Base-by-base conservation (phyloP, 1,140 invertebrate species). In the Heliconius nattereri region DNA sequence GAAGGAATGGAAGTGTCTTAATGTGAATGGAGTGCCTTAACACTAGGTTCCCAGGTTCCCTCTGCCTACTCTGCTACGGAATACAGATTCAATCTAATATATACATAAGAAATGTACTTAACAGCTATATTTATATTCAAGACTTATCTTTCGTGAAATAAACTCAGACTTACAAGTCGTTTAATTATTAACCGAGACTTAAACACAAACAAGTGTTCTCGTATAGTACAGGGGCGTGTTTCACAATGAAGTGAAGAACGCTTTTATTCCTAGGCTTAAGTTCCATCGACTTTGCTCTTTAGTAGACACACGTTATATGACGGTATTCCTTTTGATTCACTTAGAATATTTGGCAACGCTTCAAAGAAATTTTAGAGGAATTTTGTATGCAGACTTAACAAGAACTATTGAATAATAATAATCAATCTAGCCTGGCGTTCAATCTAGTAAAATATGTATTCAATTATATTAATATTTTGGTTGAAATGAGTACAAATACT, bases 161-260 rank as follows among this genome's bases (percentile, higher is more conserved):
- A 57, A 35, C 52, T 57, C 13, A 23, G 11, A 9, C 49, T 57
- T 45, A 75, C 32, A 57, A 52, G 19, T 52, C n/a, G 54, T 20
- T 75, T 75, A 35, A 75, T 75, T 75, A 75, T 75, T 75, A 57
- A 35, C 52, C 26, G 60, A 57, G 73, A 19, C 73, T 54, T 74
- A 60, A 75, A 60, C 11, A 66, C 73, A 75, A 75, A 75, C 52
- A 75, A 60, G 73, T 37, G 49, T 35, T 57, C 29, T 75, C n/a
- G 16, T 35, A 26, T 11, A 75, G 54, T 35, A 60, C 52, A n/a
- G 19, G 29, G 23, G 73, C 19, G 73, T 35, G 11, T n/a, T 52
- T 40, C 52, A 54, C 73, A 75, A 75, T 75, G 52, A 57, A 19
- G 52, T 75, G 32, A 35, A 57, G 73, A 54, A 29, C 49, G 52